These are phyloP conservation scores for Cyrtonyx montezumae DNA, from an alignment of 2,113 vertebrate genomes.

Conservation along the genomic window DNA sequence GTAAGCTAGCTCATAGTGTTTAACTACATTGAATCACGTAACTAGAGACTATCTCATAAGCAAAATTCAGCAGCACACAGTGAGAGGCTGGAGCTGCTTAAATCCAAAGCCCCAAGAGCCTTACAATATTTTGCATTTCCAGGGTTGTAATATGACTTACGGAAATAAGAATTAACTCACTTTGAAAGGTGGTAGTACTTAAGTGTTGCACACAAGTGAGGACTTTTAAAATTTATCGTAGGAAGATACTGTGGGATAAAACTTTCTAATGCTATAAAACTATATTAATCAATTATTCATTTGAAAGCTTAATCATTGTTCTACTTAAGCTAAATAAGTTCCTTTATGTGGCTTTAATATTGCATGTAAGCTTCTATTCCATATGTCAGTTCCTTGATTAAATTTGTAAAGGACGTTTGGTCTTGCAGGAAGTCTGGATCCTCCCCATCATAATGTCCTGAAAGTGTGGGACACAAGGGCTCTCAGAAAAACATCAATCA, in stretches of 20 bases:
- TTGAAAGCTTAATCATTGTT: background rate
- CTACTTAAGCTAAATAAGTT: background rate
- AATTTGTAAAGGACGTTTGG: background rate
- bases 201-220: background rate
- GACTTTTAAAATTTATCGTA: background rate
- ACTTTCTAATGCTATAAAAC: background rate
- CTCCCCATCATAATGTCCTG: background rate
- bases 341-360: background rate
- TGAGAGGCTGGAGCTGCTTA: background rate
- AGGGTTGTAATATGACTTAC: background rate
- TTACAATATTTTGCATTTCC: background rate
- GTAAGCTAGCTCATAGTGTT: background rate
- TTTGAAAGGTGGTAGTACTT: background rate
- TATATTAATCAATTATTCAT: background rate
- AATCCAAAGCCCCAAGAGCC: background rate
- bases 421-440: background rate
- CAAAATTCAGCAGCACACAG: background rate
- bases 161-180: background rate
- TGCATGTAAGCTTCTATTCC: background rate
- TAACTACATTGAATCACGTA: background rate
- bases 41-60: background rate
- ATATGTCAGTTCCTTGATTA: background rate
- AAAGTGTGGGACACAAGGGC: background rate
- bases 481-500: background rate
- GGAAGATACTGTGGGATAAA: background rate